These are phyloP conservation scores for Polyploca ridens DNA, from an alignment of 2,888 invertebrate genomes.

Conservation along the genomic window DNA sequence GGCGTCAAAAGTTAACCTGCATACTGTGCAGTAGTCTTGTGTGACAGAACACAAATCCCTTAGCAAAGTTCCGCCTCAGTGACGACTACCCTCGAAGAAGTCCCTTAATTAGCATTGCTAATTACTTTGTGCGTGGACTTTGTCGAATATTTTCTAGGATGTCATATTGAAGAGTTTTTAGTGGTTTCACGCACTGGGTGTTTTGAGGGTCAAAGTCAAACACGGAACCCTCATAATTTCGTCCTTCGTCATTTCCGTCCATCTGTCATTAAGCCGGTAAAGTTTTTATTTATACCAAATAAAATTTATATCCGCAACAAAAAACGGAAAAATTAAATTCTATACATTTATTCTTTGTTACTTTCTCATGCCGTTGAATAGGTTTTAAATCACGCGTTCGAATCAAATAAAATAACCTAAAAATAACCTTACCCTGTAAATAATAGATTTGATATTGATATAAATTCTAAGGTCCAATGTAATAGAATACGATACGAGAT, in stretches of 20 bases:
- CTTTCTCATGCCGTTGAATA: too few species aligned
- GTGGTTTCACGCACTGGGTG: neutral
- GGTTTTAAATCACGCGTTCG: neutral
- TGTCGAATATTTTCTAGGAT: neutral
- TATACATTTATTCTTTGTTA: too few species aligned
- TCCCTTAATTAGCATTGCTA: conserved; percentile 55
- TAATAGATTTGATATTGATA: conserved; percentile 36
- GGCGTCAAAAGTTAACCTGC: neutral
- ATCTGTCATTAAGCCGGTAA: too few species aligned
- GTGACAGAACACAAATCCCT: conserved; percentile 22
- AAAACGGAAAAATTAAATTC: too few species aligned
- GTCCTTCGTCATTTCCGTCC: neutral
- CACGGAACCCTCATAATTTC: too few species aligned
- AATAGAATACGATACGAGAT: conserved; percentile 46
- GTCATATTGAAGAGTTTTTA: neutral
- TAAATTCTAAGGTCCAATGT: conserved; percentile 43
- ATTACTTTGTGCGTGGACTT: conserved; percentile 30
- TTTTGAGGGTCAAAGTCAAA: too few species aligned
- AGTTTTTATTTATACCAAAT: too few species aligned
- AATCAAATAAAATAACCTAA: neutral
- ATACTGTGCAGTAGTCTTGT: neutral
- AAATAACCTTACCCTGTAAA: conserved; percentile 17
- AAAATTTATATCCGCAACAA: too few species aligned
- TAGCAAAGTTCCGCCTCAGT: conserved; percentile 31
- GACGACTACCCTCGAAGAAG: conserved; percentile 25